Conservation (phyloP, 2,888 invertebrate species). For the Prosapia bicincta region DNA sequence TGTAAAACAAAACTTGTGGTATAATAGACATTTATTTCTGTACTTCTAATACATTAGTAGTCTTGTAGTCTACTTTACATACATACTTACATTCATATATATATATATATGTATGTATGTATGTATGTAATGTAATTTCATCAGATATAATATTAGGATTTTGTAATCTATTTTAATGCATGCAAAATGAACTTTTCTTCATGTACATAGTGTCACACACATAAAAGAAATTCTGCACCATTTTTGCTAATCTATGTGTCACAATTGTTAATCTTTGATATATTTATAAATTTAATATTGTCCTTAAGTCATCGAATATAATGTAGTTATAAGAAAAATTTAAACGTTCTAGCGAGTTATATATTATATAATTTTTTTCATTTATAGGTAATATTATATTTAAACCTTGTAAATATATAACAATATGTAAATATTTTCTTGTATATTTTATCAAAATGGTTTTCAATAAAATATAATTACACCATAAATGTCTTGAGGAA, state of each 20-base stretch:
- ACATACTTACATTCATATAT: too few relatives aligned
- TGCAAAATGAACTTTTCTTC: not conserved
- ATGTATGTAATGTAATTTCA: too few relatives aligned
- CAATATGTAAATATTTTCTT: slow-evolving; percentile 31
- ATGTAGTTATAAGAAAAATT: not conserved
- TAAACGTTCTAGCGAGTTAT: not conserved
- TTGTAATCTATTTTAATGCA: not conserved
- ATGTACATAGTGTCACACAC: not conserved
- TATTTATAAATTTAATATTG: slow-evolving; percentile 2
- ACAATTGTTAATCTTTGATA: not conserved
- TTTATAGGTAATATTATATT: not conserved
- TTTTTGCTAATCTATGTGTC: not conserved
- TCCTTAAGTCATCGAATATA: not conserved
- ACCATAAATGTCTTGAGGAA: too few relatives aligned
- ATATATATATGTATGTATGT: too few relatives aligned
- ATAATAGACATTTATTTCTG: not conserved
- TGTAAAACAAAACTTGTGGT: not conserved
- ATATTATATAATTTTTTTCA: not conserved
- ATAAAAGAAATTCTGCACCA: not conserved
- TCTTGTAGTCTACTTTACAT: too few relatives aligned
- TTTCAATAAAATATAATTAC: slow-evolving; percentile 34
- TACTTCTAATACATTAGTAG: not conserved
- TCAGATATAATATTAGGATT: not conserved
- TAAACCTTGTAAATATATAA: slow-evolving; percentile 24
- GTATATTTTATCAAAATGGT: slow-evolving; percentile 34